Base-by-base conservation (phyloP, 2,888 invertebrate species). In the Harpalus rufipes region DNA sequence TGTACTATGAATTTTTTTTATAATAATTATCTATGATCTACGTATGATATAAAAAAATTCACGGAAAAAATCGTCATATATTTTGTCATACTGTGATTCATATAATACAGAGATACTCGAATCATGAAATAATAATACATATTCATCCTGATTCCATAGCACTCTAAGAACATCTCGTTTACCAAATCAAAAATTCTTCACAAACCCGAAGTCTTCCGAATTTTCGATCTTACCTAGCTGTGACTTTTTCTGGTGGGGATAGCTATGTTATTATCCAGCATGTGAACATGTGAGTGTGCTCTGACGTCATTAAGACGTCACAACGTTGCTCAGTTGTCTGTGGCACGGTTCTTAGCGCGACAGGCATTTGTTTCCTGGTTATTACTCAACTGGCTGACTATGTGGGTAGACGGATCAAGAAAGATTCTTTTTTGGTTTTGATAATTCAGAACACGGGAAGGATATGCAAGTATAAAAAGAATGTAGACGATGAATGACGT, bases 291-390 rank as follows among this genome's bases (percentile, higher is more conserved):
- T 74, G 72, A 74, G 18, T 74, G 72, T 74, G 44, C 16, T 41
- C 18, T 74, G 41, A 74, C 72, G 72, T 74, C 72, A 74, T 18
- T 18, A 14, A 18, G 72, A 74, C 72, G 72, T 74, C 41, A 41
- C 44, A 74, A 8, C 44, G 72, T 74, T 14, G 41, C 41, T 74
- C 72, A 74, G 72, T 74, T 74, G 72, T 74, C 72, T 74, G 18
- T 74, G 41, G 72, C 16, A 44, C 18, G 44, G 44, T 16, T 44
- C 16, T 44, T 14, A 74, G 44, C 41, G 41, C 14, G n/a, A 14
- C 44, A 10, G 44, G 14, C 44, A 18, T 44, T 74, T 44, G 72
- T 74, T 74, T 74, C 72, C 72, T 74, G 72, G 7, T 25, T 16
- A n/a, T 74, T 16, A 14, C 41, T 74, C 72, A 74, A 16, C 21